Evolutionary conservation across 2,888 invertebrate genomes (phyloP), one percentile per base, ranked within the genome.

Genomic region (Mesoligia furuncula): DNA sequence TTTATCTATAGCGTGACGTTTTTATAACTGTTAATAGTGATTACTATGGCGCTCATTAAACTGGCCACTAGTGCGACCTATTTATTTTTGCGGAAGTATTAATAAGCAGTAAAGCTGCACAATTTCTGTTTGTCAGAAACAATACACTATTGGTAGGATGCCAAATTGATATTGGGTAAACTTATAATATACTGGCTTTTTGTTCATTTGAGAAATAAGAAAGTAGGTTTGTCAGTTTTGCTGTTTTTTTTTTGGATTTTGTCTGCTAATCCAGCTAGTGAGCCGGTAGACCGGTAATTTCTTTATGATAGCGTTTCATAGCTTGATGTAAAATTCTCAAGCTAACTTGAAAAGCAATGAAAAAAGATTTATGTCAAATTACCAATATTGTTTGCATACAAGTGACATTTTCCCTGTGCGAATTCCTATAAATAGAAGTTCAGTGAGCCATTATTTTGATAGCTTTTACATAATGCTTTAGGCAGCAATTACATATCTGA

Each of bases 21-120:
- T 31, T 24, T 48, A 39, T 31, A 59, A 39, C 31, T 31, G 39
- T 48, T 59, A 27, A 67, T 77, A 17, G 8, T 77, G 54, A 68
- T 48, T 59, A 59, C 39, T 8, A 24, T 20, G 8, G 39, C 59
- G 15, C 70, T 42, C n/a, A 31, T 79, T 42, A 51, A 59, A 69
- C n/a, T 78, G 24, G 39, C 20, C 54, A 45, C 9, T 45, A 45
- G 54, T 45, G 17, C 8, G 54, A 36, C 48, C 79, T 61, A 69
- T 61, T 77, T 45, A 45, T 72, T 45, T n/a, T 45, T 45, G 17
- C 42, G 54, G 17, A 51, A 77, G 39, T 51, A 51, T n/a, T 68
- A 59, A 13, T 77, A 20, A 17, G 31, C 42, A n/a, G 8, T 42
- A 24, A 17, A 45, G 45, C n/a, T n/a, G 20, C 36, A 75, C 45